Base-by-base conservation (phyloP, 2,113 vertebrate species). In the Megaceryle torquata region DNA sequence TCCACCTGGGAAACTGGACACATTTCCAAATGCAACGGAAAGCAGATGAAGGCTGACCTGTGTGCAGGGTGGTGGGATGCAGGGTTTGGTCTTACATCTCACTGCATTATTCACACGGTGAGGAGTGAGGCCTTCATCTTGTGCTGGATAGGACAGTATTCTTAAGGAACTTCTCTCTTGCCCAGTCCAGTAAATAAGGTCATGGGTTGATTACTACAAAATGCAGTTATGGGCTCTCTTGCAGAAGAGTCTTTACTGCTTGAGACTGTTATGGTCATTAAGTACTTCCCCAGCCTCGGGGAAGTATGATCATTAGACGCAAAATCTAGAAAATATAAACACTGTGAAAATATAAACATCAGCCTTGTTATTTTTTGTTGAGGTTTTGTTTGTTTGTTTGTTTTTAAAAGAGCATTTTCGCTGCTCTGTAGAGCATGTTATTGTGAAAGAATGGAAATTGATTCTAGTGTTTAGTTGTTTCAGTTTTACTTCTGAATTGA, bases 41-140 rank as follows among this genome's bases (percentile, higher is more conserved):
- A 3, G 68, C 31, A 54, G 56, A 13, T 1, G 2, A 41, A 56
- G 51, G 26, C 11, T 31, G 50, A 37, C 24, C 37, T 16, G 10
- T 4, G 43, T 6, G 10, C 8, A 44, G 41, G 59, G 46, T 14
- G 17, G 28, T 0, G 0, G 51, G 31, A 25, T 0, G 1, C 1
- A 33, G 31, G 19, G 2, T 16, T 4, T 33, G 41, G 4, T 28
- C n/a, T 63, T 46, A 19, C 19, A 10, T 46, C 46, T 20, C 0
- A 0, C 0, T 1, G 78, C 4, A 1, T 11, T 44, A 29, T 10
- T 59, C 4, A 11, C 37, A n/a, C n/a, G 24, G 22, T 8, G n/a
- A n/a, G 22, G 39, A 44, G 26, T 1, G 11, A 87, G 6, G 26
- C n/a, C 16, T 59, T 50, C 41, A 26, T 24, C 39, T 56, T 0